Conservation (phyloP, 2,888 invertebrate genomes). For the Atrina japonica region DNA sequence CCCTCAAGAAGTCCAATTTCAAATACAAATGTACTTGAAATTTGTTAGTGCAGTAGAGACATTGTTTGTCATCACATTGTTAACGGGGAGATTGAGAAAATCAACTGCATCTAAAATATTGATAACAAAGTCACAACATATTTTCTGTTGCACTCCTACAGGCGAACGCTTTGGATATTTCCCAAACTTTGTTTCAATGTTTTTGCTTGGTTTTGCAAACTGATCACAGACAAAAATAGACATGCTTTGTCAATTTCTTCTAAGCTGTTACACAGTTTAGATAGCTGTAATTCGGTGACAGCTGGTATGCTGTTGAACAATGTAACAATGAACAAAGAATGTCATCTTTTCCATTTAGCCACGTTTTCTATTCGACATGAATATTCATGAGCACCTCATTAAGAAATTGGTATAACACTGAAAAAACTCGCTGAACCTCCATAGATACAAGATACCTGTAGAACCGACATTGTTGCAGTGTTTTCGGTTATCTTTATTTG, state of each 20-base stretch:
- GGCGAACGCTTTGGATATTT: constrained; percentile 9
- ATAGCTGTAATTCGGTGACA: not conserved
- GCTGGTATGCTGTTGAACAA: constrained; percentile 1
- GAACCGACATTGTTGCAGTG: too few relatives aligned
- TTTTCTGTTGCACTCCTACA: too few relatives aligned
- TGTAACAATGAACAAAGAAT: too few relatives aligned
- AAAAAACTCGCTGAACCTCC: too few relatives aligned
- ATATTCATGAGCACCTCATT: too few relatives aligned
- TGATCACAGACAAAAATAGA: not conserved
- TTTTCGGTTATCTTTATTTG: too few relatives aligned
- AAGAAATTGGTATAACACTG: too few relatives aligned
- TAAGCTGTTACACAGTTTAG: not conserved
- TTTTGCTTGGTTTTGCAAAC: not conserved
- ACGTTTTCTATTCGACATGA: too few relatives aligned
- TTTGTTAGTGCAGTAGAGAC: not conserved
- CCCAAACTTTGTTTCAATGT: constrained; percentile 21
- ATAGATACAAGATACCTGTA: too few relatives aligned
- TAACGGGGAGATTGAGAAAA: constrained; percentile 21
- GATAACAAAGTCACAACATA: too few relatives aligned
- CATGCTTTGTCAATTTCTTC: not conserved
- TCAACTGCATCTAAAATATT: constrained; percentile 16
- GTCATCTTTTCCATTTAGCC: too few relatives aligned
- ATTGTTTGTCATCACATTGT: constrained; percentile 19
- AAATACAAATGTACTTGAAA: too few relatives aligned
- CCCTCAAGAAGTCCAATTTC: not conserved